Evolutionary conservation across 2,113 vertebrate genomes (phyloP), one percentile per base, ranked within the genome.

Genomic region (Sebastes schlegelii): DNA sequence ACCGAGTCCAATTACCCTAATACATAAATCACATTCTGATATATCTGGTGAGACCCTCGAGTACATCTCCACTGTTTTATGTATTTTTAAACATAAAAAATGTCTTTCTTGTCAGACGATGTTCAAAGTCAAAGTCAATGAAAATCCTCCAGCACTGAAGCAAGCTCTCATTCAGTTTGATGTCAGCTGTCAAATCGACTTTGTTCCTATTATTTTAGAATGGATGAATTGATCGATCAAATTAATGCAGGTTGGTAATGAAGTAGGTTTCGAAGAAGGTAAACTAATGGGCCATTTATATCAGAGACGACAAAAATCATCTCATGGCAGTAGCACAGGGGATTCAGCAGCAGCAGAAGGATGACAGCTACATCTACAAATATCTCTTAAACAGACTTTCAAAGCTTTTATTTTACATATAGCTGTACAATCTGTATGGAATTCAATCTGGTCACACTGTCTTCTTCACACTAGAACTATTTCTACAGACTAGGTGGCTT

Each of bases 1-100:
- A 72, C 69, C 51, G 67, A 77, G 62, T 80, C 78, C 65, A 90
- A 82, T 90, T 91, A 26, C 26, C 26, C 26, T 26, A 91, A 84
- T 76, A 84, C 62, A 55, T 67, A 79, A 65, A 75, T 77, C 88
- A 73, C 34, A 48, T 16, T 49, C 11, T 58, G 43, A 77, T 65
- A 63, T 12, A 74, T 66, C 67, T 63, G 67, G 19, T 26, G 49
- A 46, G 52, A 77, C 67, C 8, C 79, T 74, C 17, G n/a, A 71
- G 75, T 73, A 46, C 58, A 81, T 52, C 8, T 7, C 26, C 11
- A 72, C 54, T 21, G 58, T 70, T 80, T 87, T 46, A 82, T 73
- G 55, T 23, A 85, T 83, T 89, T 87, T 75, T 64, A 79, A 86
- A 45, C 23, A 74, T 61, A 40, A 83, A 78, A 65, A 67, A 52